These are phyloP conservation scores for Murina feae DNA, from an alignment of 2,113 vertebrate species.

Conservation along the genomic window DNA sequence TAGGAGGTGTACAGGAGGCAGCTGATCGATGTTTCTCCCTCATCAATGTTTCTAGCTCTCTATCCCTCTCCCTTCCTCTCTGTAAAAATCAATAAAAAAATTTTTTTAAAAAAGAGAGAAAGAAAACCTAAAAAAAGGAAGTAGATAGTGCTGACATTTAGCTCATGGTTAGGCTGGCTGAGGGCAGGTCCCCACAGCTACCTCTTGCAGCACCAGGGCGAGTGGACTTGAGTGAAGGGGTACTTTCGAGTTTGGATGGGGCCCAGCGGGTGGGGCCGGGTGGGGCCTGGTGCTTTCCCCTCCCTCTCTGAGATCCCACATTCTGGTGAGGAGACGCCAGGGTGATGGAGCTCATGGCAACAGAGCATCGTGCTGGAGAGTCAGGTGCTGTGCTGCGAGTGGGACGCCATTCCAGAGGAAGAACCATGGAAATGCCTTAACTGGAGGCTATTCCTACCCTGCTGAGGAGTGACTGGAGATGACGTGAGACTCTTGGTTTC, in stretches of 20 bases:
- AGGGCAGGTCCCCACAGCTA: conserved; percentile 71
- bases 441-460: background rate
- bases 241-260: background rate
- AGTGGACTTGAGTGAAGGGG: background rate
- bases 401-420: conserved; percentile 2
- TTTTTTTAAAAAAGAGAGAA: no score
- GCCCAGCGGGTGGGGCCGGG: no score
- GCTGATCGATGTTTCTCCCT: no score
- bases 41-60: no score
- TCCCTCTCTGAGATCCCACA: background rate
- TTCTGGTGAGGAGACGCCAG: background rate
- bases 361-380: background rate
- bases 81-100: no score
- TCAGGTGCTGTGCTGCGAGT: background rate
- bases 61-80: no score
- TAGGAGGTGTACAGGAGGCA: no score
- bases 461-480: background rate
- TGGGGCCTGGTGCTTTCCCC: background rate
- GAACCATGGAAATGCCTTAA: conserved; percentile 47
- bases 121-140: background rate
- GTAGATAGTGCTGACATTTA: conserved; percentile 67
- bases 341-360: background rate
- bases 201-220: conserved; percentile 71
- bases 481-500: conserved; percentile 1
- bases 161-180: conserved; percentile 58